phyloP scores from a whole-genome alignment of 1,140 invertebrate genomes.

The Sinonovacula constricta region DNA sequence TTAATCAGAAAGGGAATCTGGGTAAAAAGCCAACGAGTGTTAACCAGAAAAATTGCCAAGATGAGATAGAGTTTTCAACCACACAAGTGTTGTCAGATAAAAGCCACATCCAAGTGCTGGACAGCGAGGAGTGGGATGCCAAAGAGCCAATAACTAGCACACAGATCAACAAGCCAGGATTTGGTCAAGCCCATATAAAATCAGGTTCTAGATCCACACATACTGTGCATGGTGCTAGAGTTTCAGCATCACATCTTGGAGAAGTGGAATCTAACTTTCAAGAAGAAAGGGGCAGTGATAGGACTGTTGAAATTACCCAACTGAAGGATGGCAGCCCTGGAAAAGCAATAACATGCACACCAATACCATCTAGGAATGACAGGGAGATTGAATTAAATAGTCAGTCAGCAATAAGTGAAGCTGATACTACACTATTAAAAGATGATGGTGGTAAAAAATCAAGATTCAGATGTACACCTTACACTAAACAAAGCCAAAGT shows the following conservation, averaged over 20 bases:
- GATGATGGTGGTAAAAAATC: not conserved
- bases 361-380: not conserved
- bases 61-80: too few species aligned
- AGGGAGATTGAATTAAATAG: not conserved
- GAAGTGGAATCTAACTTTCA: not conserved
- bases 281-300: too few species aligned
- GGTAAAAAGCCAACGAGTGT: not conserved
- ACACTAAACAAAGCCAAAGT: too few species aligned
- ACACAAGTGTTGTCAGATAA: not conserved
- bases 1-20: not conserved
- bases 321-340: not conserved
- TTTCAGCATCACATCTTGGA: slow-evolving; percentile 1
- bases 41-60: too few species aligned
- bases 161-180: not conserved
- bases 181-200: too few species aligned
- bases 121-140: not conserved
- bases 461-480: not conserved
- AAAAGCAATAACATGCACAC: not conserved
- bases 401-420: not conserved
- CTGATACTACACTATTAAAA: slow-evolving; percentile 38
- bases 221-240: too few species aligned
- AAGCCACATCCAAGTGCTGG: not conserved
- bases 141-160: not conserved
- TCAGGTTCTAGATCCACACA: too few species aligned
- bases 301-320: slow-evolving; percentile 8